phyloP scores from a whole-genome alignment of 2,888 invertebrate species.

The Agonopterix alstromeriana region DNA sequence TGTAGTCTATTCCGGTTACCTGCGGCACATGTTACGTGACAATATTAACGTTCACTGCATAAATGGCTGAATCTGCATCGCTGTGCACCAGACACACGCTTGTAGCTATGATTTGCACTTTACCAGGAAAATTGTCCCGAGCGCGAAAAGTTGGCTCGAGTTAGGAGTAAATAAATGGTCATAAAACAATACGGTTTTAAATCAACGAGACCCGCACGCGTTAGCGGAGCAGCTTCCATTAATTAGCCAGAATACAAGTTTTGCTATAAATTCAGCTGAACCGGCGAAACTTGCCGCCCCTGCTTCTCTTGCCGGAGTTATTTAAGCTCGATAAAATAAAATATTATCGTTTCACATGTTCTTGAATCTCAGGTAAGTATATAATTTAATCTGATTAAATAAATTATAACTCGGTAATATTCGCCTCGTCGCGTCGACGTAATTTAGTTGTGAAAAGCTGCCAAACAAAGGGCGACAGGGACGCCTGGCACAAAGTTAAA shows the following conservation, averaged over 20 bases:
- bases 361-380: conserved; percentile 33
- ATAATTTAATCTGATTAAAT: conserved; percentile 19
- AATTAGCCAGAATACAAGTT: conserved; percentile 72
- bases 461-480: conserved; percentile 54
- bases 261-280: conserved; percentile 68
- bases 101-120: not conserved
- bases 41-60: not conserved
- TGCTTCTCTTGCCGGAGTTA: conserved; percentile 58
- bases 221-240: conserved; percentile 64
- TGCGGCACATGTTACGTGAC: conserved; percentile 7
- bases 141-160: conserved; percentile 8
- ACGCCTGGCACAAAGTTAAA: conserved; percentile 46
- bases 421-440: conserved; percentile 39
- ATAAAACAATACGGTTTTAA: conserved; percentile 55
- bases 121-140: not conserved
- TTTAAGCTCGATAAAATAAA: conserved; percentile 72
- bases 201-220: conserved; percentile 51
- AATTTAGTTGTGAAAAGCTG: conserved; percentile 49
- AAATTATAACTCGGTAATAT: conserved; percentile 28
- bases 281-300: conserved; percentile 59
- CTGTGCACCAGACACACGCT: not conserved
- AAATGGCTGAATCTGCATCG: not conserved
- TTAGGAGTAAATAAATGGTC: conserved; percentile 20
- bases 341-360: conserved; percentile 49
- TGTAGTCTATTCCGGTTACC: not conserved